These are phyloP conservation scores for Noctuana brunneofusca DNA, from an alignment of 2,888 invertebrate species.

Conservation along the genomic window DNA sequence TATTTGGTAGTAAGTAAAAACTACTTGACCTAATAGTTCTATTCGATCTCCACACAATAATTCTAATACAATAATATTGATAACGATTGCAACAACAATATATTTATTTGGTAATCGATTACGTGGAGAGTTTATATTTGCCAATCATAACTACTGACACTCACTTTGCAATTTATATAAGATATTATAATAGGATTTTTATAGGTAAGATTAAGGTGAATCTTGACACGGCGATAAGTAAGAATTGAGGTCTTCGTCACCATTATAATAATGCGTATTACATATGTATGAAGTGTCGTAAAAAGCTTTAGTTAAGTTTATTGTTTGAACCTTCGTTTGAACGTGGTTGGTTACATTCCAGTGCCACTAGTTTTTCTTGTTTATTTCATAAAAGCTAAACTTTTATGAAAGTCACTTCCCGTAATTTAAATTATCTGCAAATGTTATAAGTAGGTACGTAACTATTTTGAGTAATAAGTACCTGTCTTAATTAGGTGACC, in stretches of 20 bases:
- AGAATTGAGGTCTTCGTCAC: constrained; percentile 33
- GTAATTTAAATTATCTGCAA: too few relatives aligned
- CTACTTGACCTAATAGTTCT: too few relatives aligned
- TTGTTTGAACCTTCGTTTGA: constrained; percentile 15
- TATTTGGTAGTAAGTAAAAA: too few relatives aligned
- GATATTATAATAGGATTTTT: background rate
- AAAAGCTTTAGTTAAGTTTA: constrained; percentile 19
- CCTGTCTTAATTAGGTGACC: too few relatives aligned
- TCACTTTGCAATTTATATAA: background rate
- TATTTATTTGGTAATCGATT: constrained; percentile 2
- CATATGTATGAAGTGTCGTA: constrained; percentile 13
- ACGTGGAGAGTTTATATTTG: background rate
- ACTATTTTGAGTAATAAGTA: too few relatives aligned
- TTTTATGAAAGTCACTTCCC: too few relatives aligned
- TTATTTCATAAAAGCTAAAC: background rate
- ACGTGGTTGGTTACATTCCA: too few relatives aligned
- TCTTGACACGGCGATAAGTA: constrained; percentile 27
- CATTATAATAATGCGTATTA: constrained; percentile 1
- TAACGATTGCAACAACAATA: background rate
- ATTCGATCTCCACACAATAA: too few relatives aligned
- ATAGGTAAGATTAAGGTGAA: background rate
- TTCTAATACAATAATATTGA: too few relatives aligned
- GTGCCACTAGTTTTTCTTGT: background rate
- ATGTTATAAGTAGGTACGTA: too few relatives aligned
- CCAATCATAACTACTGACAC: background rate